Percentiles rank a stretch among this genome's conserved stretches.
Evolutionary conservation across 2,113 vertebrate genomes (phyloP).

Genomic region (Oncorhynchus kisutch): DNA sequence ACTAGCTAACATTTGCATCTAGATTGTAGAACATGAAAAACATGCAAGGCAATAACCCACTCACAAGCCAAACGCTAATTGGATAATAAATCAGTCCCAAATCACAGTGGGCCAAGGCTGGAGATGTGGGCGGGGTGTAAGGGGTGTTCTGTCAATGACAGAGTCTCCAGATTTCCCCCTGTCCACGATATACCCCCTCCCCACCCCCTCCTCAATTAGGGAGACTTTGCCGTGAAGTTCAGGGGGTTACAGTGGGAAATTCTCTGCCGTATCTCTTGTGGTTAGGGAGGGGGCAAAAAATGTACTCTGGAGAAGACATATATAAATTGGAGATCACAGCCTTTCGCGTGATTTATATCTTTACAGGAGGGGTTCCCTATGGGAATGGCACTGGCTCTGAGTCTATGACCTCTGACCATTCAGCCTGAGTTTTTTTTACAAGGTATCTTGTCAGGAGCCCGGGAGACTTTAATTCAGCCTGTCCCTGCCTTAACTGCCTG

Average conservation of each 20-base stretch:
- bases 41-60: conserved; percentile 23
- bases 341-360: conserved; percentile 62
- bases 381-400: conserved; percentile 45
- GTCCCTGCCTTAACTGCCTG: conserved; percentile 42
- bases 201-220: conserved; percentile 25
- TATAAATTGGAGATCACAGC: conserved; percentile 46
- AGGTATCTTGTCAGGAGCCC: conserved; percentile 63
- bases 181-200: neutral
- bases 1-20: conserved; percentile 47
- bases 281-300: conserved; percentile 5
- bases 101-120: conserved; percentile 43
- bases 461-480: conserved; percentile 44
- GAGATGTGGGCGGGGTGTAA: neutral
- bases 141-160: conserved; percentile 32
- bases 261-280: conserved; percentile 48
- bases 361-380: conserved; percentile 44
- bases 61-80: conserved; percentile 62
- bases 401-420: conserved; percentile 56
- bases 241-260: conserved; percentile 43
- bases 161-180: conserved; percentile 39
- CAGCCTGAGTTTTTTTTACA: conserved; percentile 60
- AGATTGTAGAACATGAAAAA: conserved; percentile 55
- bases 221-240: conserved; percentile 43
- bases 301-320: conserved; percentile 21
- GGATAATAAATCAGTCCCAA: conserved; percentile 70